Percentiles rank a stretch among this genome's conserved stretches.
phyloP scores from a whole-genome alignment of 1,140 invertebrate species.

The Lamellibrachia luymesi region DNA sequence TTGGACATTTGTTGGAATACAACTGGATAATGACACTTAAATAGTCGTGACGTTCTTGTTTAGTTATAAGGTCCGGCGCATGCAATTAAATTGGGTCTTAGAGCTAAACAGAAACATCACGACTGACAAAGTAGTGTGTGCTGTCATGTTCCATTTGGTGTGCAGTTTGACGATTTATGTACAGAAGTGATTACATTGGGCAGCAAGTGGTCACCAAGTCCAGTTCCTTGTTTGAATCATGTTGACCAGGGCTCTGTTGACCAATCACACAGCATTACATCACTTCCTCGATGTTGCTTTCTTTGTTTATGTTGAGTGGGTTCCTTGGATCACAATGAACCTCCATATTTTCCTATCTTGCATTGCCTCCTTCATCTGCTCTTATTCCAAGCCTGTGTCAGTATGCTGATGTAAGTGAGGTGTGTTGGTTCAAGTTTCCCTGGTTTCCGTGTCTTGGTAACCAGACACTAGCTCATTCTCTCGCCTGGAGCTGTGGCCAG shows the following conservation, averaged over 20 bases:
- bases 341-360: no score
- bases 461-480: no score
- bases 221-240: not conserved
- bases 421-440: no score
- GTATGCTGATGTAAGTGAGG: no score
- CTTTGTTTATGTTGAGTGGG: no score
- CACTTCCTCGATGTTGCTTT: not conserved
- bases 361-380: no score
- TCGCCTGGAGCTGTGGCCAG: no score
- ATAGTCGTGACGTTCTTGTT: not conserved
- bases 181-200: not conserved
- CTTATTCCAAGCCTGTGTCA: no score
- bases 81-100: not conserved
- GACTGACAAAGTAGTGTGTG: not conserved
- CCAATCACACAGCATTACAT: not conserved
- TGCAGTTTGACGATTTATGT: not conserved
- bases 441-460: no score
- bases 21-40: not conserved
- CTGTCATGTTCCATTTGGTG: not conserved
- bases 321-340: no score
- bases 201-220: not conserved
- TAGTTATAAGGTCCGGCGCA: not conserved
- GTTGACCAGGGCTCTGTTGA: not conserved
- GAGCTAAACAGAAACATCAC: not conserved
- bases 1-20: not conserved